A percentile compares a stretch with the other conserved stretches of the same genome.
Evolutionary conservation across 2,888 invertebrate genomes (phyloP).

Genomic region (Pammene aurita): DNA sequence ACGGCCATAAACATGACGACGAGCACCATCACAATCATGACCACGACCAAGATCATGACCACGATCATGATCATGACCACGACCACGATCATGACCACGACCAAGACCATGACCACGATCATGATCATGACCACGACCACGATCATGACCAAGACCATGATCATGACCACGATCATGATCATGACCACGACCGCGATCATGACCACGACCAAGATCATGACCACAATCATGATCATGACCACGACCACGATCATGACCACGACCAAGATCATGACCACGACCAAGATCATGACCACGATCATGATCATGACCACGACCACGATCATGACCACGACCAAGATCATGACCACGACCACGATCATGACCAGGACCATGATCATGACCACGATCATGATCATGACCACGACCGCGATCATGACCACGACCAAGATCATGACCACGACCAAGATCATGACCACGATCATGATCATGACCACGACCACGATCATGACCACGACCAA

Average conservation of each 20-base stretch:
- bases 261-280: constrained; percentile 16
- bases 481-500: constrained; percentile 20
- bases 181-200: constrained; percentile 17
- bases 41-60: background rate
- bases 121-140: constrained; percentile 25
- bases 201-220: constrained; percentile 23
- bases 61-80: constrained; percentile 14
- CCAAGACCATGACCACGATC: constrained; percentile 24
- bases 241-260: constrained; percentile 26
- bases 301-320: constrained; percentile 16
- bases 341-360: constrained; percentile 25
- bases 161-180: background rate
- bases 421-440: background rate
- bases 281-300: background rate
- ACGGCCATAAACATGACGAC: constrained; percentile 32
- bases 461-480: constrained; percentile 20
- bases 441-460: constrained; percentile 23
- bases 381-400: constrained; percentile 20
- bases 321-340: constrained; percentile 18
- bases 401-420: constrained; percentile 7
- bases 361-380: constrained; percentile 28
- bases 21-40: constrained; percentile 11
- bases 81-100: constrained; percentile 31
- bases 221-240: too few species aligned
- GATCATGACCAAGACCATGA: constrained; percentile 11